Conservation (phyloP, 2,113 vertebrate species). For the Chaetodon trifascialis region DNA sequence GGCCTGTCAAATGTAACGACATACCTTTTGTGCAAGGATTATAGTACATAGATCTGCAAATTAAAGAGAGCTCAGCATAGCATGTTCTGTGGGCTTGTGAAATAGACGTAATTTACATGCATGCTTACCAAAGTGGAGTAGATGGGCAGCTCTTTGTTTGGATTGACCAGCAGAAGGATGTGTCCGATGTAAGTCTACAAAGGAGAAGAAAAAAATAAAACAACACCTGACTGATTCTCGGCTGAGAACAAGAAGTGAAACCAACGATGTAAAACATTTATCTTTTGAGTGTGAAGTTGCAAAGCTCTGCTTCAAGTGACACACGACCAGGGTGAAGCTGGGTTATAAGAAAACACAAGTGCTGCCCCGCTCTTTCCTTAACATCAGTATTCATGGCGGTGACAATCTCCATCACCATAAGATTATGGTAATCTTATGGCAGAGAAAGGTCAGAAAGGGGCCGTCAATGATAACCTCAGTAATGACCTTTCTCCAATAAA, state of each 20-base stretch:
- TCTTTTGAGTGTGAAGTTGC: neutral
- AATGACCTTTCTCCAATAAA: conserved; percentile 41
- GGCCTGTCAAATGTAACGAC: neutral
- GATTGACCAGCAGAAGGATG: conserved; percentile 94
- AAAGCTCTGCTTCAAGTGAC: neutral
- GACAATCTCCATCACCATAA: conserved; percentile 14
- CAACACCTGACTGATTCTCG: neutral
- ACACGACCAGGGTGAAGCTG: neutral
- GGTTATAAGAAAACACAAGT: conserved; percentile 10
- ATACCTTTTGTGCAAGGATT: neutral
- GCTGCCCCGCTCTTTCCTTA: conserved; percentile 4
- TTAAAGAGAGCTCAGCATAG: neutral
- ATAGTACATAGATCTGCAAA: neutral
- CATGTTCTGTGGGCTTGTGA: neutral
- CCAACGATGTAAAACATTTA: neutral
- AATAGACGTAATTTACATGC: neutral
- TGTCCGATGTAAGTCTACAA: conserved; percentile 95
- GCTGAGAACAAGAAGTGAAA: neutral
- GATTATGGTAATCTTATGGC: conserved; percentile 29
- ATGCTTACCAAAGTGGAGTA: conserved; percentile 93
- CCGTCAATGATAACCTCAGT: conserved; percentile 24
- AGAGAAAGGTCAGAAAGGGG: conserved; percentile 28
- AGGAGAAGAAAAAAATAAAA: conserved; percentile 32
- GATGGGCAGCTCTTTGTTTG: conserved; percentile 96
- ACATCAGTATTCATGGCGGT: conserved; percentile 39